phyloP scores from a whole-genome alignment of 2,888 invertebrate species.

The Resseliella maxima region DNA sequence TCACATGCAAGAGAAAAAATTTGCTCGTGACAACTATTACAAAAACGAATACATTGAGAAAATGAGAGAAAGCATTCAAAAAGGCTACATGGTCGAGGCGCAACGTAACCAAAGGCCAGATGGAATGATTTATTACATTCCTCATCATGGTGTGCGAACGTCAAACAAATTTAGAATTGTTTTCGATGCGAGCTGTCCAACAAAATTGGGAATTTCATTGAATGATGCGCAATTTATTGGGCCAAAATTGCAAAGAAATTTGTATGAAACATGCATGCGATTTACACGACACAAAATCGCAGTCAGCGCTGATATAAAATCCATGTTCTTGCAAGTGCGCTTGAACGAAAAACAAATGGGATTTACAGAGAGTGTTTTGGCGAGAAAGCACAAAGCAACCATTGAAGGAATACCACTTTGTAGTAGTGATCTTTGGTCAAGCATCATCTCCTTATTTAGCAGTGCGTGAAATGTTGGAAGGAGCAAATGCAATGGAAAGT shows the following conservation, averaged over 20 bases:
- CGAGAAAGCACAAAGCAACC: constrained; percentile 57
- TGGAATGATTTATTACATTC: background rate
- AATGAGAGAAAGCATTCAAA: too few species aligned
- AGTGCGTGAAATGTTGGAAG: too few species aligned
- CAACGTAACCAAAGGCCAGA: background rate
- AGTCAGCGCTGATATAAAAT: too few species aligned
- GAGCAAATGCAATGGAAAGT: too few species aligned
- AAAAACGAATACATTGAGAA: background rate
- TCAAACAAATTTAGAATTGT: constrained; percentile 57
- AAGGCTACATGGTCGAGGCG: constrained; percentile 2
- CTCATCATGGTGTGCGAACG: constrained; percentile 56
- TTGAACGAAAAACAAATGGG: constrained; percentile 59
- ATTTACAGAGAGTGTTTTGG: constrained; percentile 59
- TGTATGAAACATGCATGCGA: constrained; percentile 45
- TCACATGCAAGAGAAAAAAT: background rate
- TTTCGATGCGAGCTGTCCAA: too few species aligned
- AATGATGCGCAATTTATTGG: too few species aligned
- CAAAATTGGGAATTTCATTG: too few species aligned
- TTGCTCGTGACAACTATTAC: background rate
- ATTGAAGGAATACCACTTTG: constrained; percentile 59
- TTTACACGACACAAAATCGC: constrained; percentile 56
- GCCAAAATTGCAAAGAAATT: constrained; percentile 57
- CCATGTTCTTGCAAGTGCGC: constrained; percentile 59
- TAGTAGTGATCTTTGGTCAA: too few species aligned
- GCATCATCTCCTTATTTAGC: too few species aligned